phyloP scores from a whole-genome alignment of 2,797 vertebrate species.

The Pelobates cultripes region DNA sequence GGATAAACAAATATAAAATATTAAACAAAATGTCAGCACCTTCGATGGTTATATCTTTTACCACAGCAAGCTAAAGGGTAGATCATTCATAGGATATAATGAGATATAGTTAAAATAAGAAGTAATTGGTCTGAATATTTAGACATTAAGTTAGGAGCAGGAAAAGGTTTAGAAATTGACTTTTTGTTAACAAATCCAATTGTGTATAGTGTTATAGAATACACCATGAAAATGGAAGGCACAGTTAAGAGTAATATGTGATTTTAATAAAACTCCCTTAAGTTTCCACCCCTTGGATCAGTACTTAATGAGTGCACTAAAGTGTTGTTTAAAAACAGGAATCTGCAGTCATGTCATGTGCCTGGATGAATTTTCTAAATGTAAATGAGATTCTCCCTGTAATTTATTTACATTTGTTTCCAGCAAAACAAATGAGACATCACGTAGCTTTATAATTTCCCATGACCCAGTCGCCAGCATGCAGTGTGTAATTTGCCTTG shows the following conservation, averaged over 20 bases:
- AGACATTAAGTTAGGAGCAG: no score
- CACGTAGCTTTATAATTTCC: conserved; percentile 83
- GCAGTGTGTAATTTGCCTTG: conserved; percentile 76
- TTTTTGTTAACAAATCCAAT: no score
- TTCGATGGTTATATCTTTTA: no score
- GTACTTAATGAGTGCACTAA: conserved; percentile 68
- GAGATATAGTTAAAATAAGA: no score
- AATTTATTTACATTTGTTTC: conserved; percentile 86
- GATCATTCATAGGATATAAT: no score
- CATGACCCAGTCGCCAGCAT: conserved; percentile 80
- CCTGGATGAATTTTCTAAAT: conserved; percentile 76
- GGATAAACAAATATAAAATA: no score
- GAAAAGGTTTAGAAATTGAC: no score
- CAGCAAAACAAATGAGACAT: conserved; percentile 81
- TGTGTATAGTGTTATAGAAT: no score
- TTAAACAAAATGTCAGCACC: no score
- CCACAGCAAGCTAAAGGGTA: no score
- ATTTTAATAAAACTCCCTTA: conserved; percentile 13
- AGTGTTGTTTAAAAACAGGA: conserved; percentile 66
- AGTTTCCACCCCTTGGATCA: conserved; percentile 58
- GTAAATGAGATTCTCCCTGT: conserved; percentile 79
- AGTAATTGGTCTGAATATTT: no score
- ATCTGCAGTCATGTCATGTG: conserved; percentile 75
- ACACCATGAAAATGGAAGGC: background rate
- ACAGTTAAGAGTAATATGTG: background rate